These are phyloP conservation scores for Heteromurus nitidus DNA, from an alignment of 2,888 invertebrate genomes.

Conservation along the genomic window DNA sequence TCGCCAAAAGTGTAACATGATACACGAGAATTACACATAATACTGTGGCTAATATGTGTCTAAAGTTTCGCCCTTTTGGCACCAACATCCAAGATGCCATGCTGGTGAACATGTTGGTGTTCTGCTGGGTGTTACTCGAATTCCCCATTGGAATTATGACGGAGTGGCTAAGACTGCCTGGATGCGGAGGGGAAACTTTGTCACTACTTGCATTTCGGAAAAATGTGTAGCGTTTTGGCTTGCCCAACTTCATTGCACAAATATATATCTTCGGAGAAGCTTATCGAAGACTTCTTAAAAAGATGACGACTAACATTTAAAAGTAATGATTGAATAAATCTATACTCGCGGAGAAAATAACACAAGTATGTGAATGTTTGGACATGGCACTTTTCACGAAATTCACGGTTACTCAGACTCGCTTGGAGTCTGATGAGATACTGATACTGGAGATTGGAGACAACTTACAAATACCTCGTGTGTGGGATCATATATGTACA, in stretches of 20 bases:
- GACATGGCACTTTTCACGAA: constrained; percentile 51
- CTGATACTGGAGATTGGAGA: background rate
- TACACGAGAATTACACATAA: constrained; percentile 52
- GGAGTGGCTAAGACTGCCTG: constrained; percentile 25
- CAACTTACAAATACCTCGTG: constrained; percentile 1
- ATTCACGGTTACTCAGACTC: constrained; percentile 55
- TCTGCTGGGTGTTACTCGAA: constrained; percentile 29
- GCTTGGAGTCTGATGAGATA: constrained; percentile 29
- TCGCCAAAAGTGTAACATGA: constrained; percentile 55
- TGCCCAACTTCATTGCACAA: constrained; percentile 49
- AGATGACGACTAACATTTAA: background rate
- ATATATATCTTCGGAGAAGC: background rate
- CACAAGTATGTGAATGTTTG: no score
- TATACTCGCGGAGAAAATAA: background rate
- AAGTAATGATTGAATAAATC: background rate
- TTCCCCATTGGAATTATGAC: constrained; percentile 43
- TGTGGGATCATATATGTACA: background rate
- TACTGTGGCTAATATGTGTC: constrained; percentile 57
- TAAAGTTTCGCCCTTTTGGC: constrained; percentile 55
- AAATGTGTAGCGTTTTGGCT: constrained; percentile 51
- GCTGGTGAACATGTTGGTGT: constrained; percentile 39
- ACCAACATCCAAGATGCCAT: constrained; percentile 55
- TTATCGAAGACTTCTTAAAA: background rate
- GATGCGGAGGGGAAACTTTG: background rate
- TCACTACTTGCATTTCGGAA: constrained; percentile 47